Evolutionary conservation across 2,888 invertebrate species (phyloP).

Genomic region (Altica lythri): DNA sequence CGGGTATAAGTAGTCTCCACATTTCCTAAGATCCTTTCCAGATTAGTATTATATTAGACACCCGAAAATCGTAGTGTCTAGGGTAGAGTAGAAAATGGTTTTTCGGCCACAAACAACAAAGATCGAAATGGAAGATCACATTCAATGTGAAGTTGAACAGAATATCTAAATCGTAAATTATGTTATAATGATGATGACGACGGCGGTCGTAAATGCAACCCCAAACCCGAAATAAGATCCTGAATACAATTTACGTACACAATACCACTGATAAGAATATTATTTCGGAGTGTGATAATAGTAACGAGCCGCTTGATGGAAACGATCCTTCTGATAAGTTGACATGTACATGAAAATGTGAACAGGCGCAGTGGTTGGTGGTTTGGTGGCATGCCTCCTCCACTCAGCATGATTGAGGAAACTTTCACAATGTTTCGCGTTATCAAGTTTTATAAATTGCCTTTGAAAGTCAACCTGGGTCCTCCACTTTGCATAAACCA

Average conservation of each 20-base stretch:
- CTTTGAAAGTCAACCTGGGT: constrained; percentile 54
- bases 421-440: constrained; percentile 54
- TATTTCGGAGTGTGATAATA: constrained; percentile 11
- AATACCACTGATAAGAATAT: constrained; percentile 8
- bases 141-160: too few species aligned
- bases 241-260: constrained; percentile 7
- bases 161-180: constrained; percentile 3
- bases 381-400: constrained; percentile 19
- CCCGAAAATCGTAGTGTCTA: too few species aligned
- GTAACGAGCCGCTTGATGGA: constrained; percentile 13
- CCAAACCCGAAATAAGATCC: not conserved
- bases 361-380: not conserved
- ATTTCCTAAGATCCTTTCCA: too few species aligned
- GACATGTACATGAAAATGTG: constrained; percentile 16
- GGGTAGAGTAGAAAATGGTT: too few species aligned
- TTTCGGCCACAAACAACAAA: too few species aligned
- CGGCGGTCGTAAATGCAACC: not conserved
- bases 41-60: too few species aligned
- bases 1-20: too few species aligned
- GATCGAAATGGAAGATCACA: not conserved
- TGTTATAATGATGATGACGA: constrained; percentile 3
- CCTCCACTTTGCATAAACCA: constrained; percentile 56
- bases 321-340: constrained; percentile 14
- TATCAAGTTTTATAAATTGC: constrained; percentile 56
- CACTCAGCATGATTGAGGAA: constrained; percentile 46